phyloP scores from a whole-genome alignment of 1,140 invertebrate species.

The Pristionchus pacificus region DNA sequence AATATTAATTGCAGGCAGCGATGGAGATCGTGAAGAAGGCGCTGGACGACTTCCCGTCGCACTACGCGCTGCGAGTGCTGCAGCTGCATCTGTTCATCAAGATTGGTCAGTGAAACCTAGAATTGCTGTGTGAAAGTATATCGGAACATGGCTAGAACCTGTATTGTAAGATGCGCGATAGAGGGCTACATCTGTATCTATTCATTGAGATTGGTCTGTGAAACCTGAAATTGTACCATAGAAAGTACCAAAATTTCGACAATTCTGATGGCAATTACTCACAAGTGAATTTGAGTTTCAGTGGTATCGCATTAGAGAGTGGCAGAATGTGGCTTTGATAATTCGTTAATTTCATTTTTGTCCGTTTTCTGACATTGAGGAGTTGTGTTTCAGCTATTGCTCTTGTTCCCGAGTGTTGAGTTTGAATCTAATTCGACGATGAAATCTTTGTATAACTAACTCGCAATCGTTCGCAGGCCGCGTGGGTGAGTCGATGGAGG shows the following conservation, averaged over 20 bases:
- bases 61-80: slow-evolving; percentile 53
- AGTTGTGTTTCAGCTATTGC: too few species aligned
- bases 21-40: slow-evolving; percentile 48
- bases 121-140: background rate
- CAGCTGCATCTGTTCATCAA: slow-evolving; percentile 51
- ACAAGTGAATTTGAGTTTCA: too few species aligned
- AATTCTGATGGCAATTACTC: too few species aligned
- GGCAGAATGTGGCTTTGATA: too few species aligned
- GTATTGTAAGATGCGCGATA: too few species aligned
- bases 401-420: background rate
- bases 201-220: too few species aligned
- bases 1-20: slow-evolving; percentile 30
- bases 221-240: too few species aligned
- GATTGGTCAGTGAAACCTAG: slow-evolving; percentile 37
- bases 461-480: background rate
- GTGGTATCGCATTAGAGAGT: too few species aligned
- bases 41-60: slow-evolving; percentile 49
- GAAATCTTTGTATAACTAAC: background rate
- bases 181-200: too few species aligned
- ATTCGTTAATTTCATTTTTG: too few species aligned
- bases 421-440: background rate
- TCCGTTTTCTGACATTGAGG: too few species aligned
- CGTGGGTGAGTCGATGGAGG: background rate
- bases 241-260: too few species aligned
- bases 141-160: background rate